Base-by-base conservation (phyloP, 1,140 invertebrate species). In the Drosophila tsacasi region DNA sequence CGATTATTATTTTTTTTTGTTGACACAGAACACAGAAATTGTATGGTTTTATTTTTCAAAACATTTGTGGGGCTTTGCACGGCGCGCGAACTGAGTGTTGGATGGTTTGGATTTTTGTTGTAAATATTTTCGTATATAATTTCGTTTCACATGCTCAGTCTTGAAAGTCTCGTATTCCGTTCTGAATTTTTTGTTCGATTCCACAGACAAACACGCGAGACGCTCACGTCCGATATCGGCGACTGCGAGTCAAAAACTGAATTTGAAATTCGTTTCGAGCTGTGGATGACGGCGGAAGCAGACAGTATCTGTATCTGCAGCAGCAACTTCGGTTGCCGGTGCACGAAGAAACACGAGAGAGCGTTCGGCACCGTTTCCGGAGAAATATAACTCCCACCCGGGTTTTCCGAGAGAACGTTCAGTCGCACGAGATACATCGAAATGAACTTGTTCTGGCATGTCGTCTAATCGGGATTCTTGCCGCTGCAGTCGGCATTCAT, bases 191-290 rank as follows among this genome's bases (percentile, higher is more conserved):
- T 65, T 52, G 54, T 65, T 64, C 79, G 68, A 61, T 62, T 58
- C 47, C 39, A 57, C 25, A 30, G 76, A 62, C 40, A 64, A 54
- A 66, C 55, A 71, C 81, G 78, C 84, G 74, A 90, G 68, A 69
- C 66, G 55, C 67, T 82, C 85, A 90, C 85, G 79, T 90, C 85
- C 66, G 67, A 65, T 72, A n/a, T 67, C 72, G 68, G 64, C 69
- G 79, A 80, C 86, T 58, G 57, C 82, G 79, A 82, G 72, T 85
- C 76, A 78, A 74, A 85, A 90, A 85, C 86, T 89, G 84, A 89
- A 81, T 62, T 65, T 79, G 50, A 80, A 82, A 61, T 46, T 30
- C 39, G 46, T 47, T 81, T 65, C 71, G 57, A 77, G 79, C 46
- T 30, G 13, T 49, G 27, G 40, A 55, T 44, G 57, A 21, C 42